Base-by-base conservation (phyloP, 2,797 vertebrate species). In the Lepilemur ruficaudatus region DNA sequence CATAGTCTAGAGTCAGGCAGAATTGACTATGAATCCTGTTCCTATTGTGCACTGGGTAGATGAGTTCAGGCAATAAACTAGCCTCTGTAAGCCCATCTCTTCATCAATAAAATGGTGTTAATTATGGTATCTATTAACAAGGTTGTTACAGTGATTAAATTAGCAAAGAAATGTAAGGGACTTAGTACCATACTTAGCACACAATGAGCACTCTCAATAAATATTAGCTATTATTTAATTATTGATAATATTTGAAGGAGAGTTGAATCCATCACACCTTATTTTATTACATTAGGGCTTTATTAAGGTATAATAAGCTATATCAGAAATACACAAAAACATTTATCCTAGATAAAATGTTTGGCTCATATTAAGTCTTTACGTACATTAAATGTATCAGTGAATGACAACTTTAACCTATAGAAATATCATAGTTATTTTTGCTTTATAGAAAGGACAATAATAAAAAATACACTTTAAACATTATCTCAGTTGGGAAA, bases 381-480 rank as follows among this genome's bases (percentile, higher is more conserved):
- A 84, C 46, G 50, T 87, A n/a, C 93, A 91, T 87, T 82, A 69
- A 96, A 73, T 61, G 52, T 84, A 35, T 88, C 59, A 91, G 52
- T 76, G 55, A 83, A 22, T 86, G 52, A 94, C 38, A 94, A 86
- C 23, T 87, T 93, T 92, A 93, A 89, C 80, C 67, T 87, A 88
- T 69, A 75, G 70, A 88, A 92, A 88, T 90, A 55, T 84, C 67
- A 87, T 59, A 30, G 35, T 91, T 96, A 83, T 96, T 89, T 94
- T 69, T 95, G 80, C 25, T 85, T 96, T 92, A 69, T 78, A 92
- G 20, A 91, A 93, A 93, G 87, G 72, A 95, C 52, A 84, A 89
- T 23, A 91, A 93, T 57, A 72, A 95, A 65, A 94, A 95, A 69
- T 81, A 63, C 22, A 84, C 73, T 85, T 90, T 87, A 32, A 97